These are phyloP conservation scores for Ruditapes philippinarum DNA, from an alignment of 1,140 invertebrate species.

Conservation along the genomic window DNA sequence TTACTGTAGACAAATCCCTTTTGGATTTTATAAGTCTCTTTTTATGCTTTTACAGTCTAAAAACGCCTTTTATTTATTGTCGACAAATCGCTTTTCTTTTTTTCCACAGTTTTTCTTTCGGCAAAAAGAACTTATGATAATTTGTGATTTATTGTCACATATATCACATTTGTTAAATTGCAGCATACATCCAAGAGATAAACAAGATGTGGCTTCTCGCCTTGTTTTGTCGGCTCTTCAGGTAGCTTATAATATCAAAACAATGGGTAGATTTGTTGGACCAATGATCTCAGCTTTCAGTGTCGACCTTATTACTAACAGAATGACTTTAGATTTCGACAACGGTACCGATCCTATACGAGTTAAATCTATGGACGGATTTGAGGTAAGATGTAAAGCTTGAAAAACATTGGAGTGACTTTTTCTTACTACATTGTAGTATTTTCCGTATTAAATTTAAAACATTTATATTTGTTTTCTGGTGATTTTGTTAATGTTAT, in stretches of 20 bases:
- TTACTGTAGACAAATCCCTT: no score
- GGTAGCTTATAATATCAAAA: constrained; percentile 77
- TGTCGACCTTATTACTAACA: constrained; percentile 44
- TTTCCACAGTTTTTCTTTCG: no score
- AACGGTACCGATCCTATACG: constrained; percentile 56
- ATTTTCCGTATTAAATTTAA: no score
- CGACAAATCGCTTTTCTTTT: no score
- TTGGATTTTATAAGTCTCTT: no score
- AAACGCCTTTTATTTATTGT: no score
- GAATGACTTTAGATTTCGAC: constrained; percentile 63
- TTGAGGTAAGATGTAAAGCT: constrained; percentile 76
- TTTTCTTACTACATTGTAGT: no score
- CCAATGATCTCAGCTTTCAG: constrained; percentile 68
- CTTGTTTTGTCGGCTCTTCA: constrained; percentile 74
- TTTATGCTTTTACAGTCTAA: no score
- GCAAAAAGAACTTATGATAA: no score
- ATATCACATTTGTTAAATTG: no score
- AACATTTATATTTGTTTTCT: not conserved
- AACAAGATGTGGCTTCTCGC: constrained; percentile 80
- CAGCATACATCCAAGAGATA: constrained; percentile 82
- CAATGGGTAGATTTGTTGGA: constrained; percentile 69
- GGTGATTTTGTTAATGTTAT: not conserved
- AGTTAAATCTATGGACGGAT: constrained; percentile 68
- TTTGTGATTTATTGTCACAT: no score
- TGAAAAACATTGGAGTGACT: no score